These are phyloP conservation scores for Chaetoderma sp. DNA, from an alignment of 2,888 invertebrate genomes.

Conservation along the genomic window DNA sequence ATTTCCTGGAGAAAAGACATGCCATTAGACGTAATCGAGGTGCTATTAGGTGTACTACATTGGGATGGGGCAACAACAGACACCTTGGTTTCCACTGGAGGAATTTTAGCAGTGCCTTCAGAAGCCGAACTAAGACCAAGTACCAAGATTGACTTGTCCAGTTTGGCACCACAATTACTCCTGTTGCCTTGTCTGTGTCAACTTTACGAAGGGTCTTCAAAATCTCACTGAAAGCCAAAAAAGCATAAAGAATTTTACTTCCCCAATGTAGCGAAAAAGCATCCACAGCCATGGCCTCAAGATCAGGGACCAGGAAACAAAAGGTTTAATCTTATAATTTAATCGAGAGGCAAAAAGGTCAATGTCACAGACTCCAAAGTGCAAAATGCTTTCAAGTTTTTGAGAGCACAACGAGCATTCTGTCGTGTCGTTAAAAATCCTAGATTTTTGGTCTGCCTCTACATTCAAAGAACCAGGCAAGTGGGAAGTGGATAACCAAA, in stretches of 20 bases:
- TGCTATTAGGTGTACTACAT: no score
- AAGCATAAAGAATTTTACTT: not conserved
- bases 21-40: no score
- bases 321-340: not conserved
- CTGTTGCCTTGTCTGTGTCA: not conserved
- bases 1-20: no score
- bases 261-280: conserved; percentile 6
- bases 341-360: conserved; percentile 18
- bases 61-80: no score
- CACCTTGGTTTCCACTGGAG: no score
- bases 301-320: conserved; percentile 7
- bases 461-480: conserved; percentile 7
- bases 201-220: not conserved
- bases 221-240: not conserved
- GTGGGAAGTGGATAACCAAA: not conserved
- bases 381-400: no score
- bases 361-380: conserved; percentile 5
- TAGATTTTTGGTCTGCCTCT: conserved; percentile 5
- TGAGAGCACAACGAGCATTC: conserved; percentile 8
- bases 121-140: no score
- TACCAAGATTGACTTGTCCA: conserved; percentile 19
- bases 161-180: conserved; percentile 4
- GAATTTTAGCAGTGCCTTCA: no score
- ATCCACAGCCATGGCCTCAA: conserved; percentile 3
- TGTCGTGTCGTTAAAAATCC: not conserved